Base-by-base conservation (phyloP, 2,888 invertebrate genomes). In the Seira musarum region DNA sequence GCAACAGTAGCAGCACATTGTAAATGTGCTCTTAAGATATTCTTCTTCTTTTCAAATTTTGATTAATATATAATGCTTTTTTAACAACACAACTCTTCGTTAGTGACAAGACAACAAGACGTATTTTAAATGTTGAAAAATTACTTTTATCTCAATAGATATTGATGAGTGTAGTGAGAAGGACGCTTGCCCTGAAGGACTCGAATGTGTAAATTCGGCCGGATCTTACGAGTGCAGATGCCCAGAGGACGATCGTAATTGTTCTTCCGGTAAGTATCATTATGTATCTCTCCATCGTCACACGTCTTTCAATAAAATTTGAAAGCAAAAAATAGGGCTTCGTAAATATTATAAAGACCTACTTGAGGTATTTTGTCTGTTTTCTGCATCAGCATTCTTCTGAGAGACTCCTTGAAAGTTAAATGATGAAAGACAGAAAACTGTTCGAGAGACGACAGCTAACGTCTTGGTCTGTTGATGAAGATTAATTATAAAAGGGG, bases 201-300 rank as follows among this genome's bases (percentile, higher is more conserved):
- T 95, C 85, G 91, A 91, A 86, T 96, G 96, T 89, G 90, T 93
- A 86, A 96, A 96, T 89, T 93, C 91, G 8, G 92, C 94, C 66
- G 96, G 96, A 67, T 92, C 94, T 74, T 96, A 94, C 89, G 90
- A 91, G 87, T 96, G 96, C 89, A 90, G 92, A 87, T 96, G 96
- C 89, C 89, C 89, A 15, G 83, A 88, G 40, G 90, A 90, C 15
- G 84, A 82, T 74, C 83, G 85, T 72, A 81, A 86, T 77, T 89
- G 89, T 85, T 87, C 88, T 72, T 83, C 87, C 85, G 88, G 88
- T 88, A 87, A 85, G 86, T 63, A 53, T 30, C 30, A 30, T 30
- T 30, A 30, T 30, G 3, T 30, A 30, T 30, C 30, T n/a, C n/a
- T 8, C 8, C 30, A 30, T 30, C 30, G 8, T 30, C 30, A 8